A percentile compares a stretch with the other conserved stretches of the same genome.
phyloP scores from a whole-genome alignment of 2,797 vertebrate species.

The Agapornis canus region DNA sequence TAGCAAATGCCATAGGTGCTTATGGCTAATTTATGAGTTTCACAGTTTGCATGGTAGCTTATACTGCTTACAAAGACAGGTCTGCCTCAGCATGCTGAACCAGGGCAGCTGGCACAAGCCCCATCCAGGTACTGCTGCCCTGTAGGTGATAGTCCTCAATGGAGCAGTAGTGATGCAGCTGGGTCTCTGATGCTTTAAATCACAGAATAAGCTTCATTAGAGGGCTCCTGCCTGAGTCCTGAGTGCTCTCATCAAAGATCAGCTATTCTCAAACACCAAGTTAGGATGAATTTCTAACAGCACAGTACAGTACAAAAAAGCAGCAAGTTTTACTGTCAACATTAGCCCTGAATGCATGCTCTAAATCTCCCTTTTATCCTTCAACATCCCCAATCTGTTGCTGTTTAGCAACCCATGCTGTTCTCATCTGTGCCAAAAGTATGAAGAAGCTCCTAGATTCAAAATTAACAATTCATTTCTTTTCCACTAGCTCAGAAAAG shows the following conservation, averaged over 20 bases:
- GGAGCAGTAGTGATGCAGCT: background rate
- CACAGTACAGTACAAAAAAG: background rate
- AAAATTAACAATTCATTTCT: background rate
- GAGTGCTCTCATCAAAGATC: background rate
- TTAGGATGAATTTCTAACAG: background rate
- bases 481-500: background rate
- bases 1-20: accelerated
- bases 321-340: background rate
- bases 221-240: background rate
- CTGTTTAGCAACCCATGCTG: background rate
- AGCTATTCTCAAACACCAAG: background rate
- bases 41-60: background rate
- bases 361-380: background rate
- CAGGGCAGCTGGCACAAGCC: background rate
- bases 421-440: background rate
- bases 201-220: background rate
- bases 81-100: background rate
- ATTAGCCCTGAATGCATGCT: background rate
- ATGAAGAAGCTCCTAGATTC: background rate
- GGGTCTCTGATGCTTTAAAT: background rate
- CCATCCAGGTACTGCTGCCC: background rate
- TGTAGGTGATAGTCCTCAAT: background rate
- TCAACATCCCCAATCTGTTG: background rate
- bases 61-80: background rate
- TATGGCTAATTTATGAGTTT: background rate